Conservation (phyloP, 2,888 invertebrate genomes). For the Melanargia galathea region DNA sequence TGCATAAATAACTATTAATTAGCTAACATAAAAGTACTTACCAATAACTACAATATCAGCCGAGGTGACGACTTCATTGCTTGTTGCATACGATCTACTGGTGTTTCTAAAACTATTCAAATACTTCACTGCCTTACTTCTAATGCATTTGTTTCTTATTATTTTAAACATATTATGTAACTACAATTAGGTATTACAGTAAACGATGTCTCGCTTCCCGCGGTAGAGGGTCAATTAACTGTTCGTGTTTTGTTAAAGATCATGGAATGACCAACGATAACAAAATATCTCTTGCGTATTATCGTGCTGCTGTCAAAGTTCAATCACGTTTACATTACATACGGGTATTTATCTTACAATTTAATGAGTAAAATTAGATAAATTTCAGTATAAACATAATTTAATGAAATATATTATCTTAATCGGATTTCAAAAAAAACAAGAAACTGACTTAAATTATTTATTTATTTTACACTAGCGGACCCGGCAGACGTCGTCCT, state of each 20-base stretch:
- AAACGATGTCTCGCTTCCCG: conserved; percentile 22
- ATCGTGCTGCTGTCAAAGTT: conserved; percentile 32
- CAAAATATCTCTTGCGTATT: conserved; percentile 26
- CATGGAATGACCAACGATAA: conserved; percentile 33
- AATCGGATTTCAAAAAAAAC: too few relatives aligned
- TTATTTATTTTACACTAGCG: too few relatives aligned
- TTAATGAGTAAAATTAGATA: conserved; percentile 11
- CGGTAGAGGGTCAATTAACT: conserved; percentile 19
- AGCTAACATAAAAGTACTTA: too few relatives aligned
- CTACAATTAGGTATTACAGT: background rate
- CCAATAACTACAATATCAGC: conserved; percentile 91
- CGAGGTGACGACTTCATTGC: conserved; percentile 66
- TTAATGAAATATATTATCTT: background rate
- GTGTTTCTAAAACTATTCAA: conserved; percentile 52
- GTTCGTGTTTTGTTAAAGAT: conserved; percentile 26
- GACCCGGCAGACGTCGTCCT: too few relatives aligned
- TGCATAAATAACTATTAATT: too few relatives aligned
- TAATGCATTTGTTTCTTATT: conserved; percentile 55
- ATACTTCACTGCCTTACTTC: conserved; percentile 55
- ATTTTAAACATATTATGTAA: conserved; percentile 64
- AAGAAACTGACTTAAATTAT: too few relatives aligned
- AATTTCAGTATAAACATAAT: conserved; percentile 18
- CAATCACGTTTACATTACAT: conserved; percentile 18
- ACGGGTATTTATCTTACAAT: conserved; percentile 14
- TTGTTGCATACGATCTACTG: conserved; percentile 51